Evolutionary conservation across 2,113 vertebrate species (phyloP).

Genomic region (Cepphus grylle): DNA sequence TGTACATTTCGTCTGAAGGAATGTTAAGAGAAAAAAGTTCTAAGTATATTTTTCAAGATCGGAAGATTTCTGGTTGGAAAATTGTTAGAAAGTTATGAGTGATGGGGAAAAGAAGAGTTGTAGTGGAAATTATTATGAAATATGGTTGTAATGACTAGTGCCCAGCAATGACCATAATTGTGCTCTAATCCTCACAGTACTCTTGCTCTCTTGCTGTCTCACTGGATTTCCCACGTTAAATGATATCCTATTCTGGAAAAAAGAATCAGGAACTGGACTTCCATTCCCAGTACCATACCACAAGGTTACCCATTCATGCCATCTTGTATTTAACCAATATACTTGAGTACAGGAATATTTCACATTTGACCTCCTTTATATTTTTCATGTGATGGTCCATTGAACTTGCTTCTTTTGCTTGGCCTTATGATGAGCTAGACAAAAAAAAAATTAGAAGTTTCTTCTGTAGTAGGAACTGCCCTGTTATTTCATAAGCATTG

Average conservation of each 20-base stretch:
- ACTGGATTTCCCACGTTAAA: not conserved
- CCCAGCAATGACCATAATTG: not conserved
- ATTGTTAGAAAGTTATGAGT: not conserved
- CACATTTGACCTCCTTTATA: not conserved
- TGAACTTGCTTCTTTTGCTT: not conserved
- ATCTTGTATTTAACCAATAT: not conserved
- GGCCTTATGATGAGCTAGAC: not conserved
- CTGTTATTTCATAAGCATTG: slow-evolving; percentile 28
- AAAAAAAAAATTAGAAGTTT: not conserved
- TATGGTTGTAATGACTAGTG: not conserved
- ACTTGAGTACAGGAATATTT: not conserved
- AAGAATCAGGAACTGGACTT: not conserved
- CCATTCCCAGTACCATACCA: not conserved
- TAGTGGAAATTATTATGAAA: not conserved
- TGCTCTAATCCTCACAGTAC: not conserved
- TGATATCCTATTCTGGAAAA: not conserved
- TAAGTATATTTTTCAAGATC: not conserved
- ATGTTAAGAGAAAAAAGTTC: not conserved
- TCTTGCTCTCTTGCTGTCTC: not conserved
- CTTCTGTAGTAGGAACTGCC: not conserved
- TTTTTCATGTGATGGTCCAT: not conserved
- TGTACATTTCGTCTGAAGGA: not conserved
- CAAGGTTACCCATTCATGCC: not conserved
- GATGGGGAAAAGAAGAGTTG: not conserved
- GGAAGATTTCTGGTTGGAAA: not conserved